phyloP scores from a whole-genome alignment of 2,797 vertebrate genomes.

The Heteromormyrus szaboi region DNA sequence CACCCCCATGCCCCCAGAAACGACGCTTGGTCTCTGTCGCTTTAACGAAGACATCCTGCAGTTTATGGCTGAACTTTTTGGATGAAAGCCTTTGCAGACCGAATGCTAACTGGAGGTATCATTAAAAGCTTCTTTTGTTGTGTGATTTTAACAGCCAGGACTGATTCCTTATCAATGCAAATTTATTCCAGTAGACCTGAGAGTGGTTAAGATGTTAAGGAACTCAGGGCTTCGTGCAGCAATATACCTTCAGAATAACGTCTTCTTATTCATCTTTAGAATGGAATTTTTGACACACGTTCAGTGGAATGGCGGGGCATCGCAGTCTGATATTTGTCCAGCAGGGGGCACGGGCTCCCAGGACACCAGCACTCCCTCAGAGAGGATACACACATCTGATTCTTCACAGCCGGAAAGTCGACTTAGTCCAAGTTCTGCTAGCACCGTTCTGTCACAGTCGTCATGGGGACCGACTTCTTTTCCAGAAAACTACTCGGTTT shows the following conservation, averaged over 20 bases:
- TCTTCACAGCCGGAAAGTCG: not conserved
- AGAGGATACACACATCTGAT: not conserved
- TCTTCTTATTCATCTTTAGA: not conserved
- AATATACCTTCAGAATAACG: not conserved
- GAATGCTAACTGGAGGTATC: not conserved
- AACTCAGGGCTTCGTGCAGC: not conserved
- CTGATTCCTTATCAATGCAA: not conserved
- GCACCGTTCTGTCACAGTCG: not conserved
- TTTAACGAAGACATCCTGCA: not conserved
- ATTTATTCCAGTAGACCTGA: not conserved
- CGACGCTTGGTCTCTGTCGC: not conserved
- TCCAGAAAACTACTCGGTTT: not conserved
- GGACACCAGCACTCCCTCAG: not conserved
- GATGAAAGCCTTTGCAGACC: not conserved
- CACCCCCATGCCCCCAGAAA: not conserved
- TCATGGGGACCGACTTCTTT: not conserved
- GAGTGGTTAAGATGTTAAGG: not conserved
- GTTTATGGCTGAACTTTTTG: not conserved
- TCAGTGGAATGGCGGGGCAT: not conserved
- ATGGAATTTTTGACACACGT: not conserved
- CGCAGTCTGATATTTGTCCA: not conserved
- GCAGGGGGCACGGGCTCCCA: not conserved
- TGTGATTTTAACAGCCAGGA: not conserved
- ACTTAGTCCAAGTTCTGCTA: not conserved
- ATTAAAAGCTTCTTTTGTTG: not conserved